Evolutionary conservation across 2,888 invertebrate genomes (phyloP), one percentile per base, ranked within the genome.

Genomic region (Perithous albicinctus): DNA sequence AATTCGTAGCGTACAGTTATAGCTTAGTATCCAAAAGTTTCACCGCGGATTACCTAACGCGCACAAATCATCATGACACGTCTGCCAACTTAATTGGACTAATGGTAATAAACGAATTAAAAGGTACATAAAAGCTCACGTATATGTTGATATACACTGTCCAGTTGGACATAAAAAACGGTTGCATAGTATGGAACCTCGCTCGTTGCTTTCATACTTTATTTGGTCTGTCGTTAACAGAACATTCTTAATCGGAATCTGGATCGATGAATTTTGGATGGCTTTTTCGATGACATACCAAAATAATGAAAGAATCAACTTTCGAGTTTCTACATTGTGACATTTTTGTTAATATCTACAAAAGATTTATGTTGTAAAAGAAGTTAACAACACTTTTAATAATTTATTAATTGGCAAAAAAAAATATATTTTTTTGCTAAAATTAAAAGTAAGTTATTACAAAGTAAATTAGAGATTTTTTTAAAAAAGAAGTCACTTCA

Each of bases 81-180:
- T 59, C 23, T 38, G 69, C 41, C 43, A 70, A 69, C 46, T 72
- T 66, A 66, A 80, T 76, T 64, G 8, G 20, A 8, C 32, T 66
- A 66, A 76, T 72, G 70, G 64, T 64, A 75, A 76, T 20, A 51
- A 72, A 70, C 59, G n/a, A 38, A 64, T 70, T 20, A 46, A 35
- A 43, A 8, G 54, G 18, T 15, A 26, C 20, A 69, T 20, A 38
- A 43, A 59, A 70, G 12, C 1, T 26, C 8, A 23, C 35, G 32
- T 12, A 18, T 15, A 15, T 12, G 20, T 48, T 48, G 18, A 12
- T 10, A 4, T 48, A 48, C 23, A 35, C 38, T 8, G 35, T 5
- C 3, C 0, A 18, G 29, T n/a, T 20, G 10, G 26, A 41, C 35
- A 18, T 15, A 46, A 23, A 32, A 32, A 41, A 29, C 8, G 20